These are phyloP conservation scores for Craseonycteris thonglongyai DNA, from an alignment of 2,113 vertebrate species.

Conservation along the genomic window DNA sequence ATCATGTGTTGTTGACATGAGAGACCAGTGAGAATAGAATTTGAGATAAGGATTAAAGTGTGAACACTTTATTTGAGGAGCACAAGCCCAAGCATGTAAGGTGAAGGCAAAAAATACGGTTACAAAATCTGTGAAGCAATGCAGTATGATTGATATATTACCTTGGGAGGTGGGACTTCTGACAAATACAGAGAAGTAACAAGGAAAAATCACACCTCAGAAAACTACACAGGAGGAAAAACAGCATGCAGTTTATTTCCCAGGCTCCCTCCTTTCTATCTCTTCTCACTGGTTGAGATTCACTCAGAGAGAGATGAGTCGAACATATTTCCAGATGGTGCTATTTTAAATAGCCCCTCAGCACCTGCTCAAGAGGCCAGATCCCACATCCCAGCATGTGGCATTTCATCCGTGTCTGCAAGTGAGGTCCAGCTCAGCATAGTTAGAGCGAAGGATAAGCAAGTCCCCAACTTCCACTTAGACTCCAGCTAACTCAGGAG, in stretches of 20 bases:
- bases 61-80: not conserved
- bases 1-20: not conserved
- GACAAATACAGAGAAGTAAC: not conserved
- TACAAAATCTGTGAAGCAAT: not conserved
- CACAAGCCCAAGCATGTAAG: not conserved
- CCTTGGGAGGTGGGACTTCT: not conserved
- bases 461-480: not conserved
- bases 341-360: not conserved
- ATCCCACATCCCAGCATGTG: not conserved
- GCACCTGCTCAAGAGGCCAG: not conserved
- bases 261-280: not conserved
- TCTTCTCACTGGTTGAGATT: not conserved
- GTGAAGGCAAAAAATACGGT: not conserved
- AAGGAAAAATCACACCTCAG: not conserved
- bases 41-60: not conserved
- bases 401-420: not conserved
- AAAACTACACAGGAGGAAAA: not conserved
- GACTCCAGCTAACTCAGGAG: not conserved
- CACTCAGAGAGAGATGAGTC: not conserved
- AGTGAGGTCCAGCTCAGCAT: not conserved
- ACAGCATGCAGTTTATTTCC: not conserved
- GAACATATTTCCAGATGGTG: not conserved
- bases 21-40: not conserved
- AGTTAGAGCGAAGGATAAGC: not conserved
- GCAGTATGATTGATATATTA: not conserved